Conservation (phyloP, 2,888 invertebrate species). For the Diarsia dahlii region DNA sequence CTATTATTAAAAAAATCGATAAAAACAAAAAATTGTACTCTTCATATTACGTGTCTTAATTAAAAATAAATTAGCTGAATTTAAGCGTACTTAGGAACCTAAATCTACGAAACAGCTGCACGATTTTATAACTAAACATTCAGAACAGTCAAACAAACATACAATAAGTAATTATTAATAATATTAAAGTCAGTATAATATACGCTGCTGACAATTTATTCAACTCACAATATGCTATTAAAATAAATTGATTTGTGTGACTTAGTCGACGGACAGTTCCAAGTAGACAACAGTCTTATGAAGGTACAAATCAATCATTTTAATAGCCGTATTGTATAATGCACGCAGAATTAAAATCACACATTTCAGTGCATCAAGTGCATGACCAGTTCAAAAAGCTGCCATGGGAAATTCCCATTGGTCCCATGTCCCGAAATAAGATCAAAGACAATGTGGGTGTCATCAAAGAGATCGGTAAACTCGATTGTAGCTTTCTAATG, state of each 20-base stretch:
- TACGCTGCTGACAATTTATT: constrained; percentile 38
- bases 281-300: constrained; percentile 8
- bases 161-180: constrained; percentile 5
- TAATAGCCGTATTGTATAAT: constrained; percentile 33
- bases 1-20: constrained; percentile 8
- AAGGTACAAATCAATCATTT: constrained; percentile 37
- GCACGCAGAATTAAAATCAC: neutral
- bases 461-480: constrained; percentile 14
- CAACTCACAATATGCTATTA: constrained; percentile 51
- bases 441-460: constrained; percentile 13
- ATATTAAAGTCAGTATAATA: constrained; percentile 25
- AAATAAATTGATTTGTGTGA: constrained; percentile 50
- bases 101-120: constrained; percentile 59
- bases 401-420: neutral
- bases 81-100: constrained; percentile 67
- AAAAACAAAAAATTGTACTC: constrained; percentile 63
- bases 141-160: constrained; percentile 15
- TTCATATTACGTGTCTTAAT: constrained; percentile 43
- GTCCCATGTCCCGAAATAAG: constrained; percentile 9
- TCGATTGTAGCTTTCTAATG: neutral
- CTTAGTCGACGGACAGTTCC: neutral
- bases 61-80: constrained; percentile 48
- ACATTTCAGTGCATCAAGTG: constrained; percentile 34
- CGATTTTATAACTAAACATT: constrained; percentile 28
- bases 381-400: constrained; percentile 15